A percentile compares a stretch with the other conserved stretches of the same genome.
Evolutionary conservation across 2,888 invertebrate species (phyloP).

Genomic region (Parelbella ahira): DNA sequence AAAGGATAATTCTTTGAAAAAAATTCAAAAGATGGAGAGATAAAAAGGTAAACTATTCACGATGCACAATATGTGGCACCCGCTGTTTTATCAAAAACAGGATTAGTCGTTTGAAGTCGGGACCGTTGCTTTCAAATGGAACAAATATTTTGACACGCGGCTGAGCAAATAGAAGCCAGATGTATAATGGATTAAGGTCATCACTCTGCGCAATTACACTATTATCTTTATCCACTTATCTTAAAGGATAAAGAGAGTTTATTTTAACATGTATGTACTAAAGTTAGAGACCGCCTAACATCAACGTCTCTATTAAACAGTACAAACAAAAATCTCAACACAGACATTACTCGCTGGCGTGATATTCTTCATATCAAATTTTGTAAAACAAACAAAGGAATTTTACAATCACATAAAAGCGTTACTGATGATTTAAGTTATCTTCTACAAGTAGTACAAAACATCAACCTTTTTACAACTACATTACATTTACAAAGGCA

Average conservation of each 20-base stretch:
- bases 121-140: slow-evolving; percentile 53
- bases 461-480: too few species aligned
- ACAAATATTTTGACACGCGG: slow-evolving; percentile 74
- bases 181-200: slow-evolving; percentile 55
- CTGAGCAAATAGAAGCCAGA: slow-evolving; percentile 56
- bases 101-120: slow-evolving; percentile 65
- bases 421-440: too few species aligned
- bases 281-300: too few species aligned
- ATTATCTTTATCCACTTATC: slow-evolving; percentile 39
- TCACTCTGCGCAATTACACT: slow-evolving; percentile 41
- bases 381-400: too few species aligned
- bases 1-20: slow-evolving; percentile 54
- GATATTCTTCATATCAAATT: too few species aligned
- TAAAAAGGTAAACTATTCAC: slow-evolving; percentile 68
- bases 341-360: too few species aligned
- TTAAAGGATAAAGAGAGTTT: slow-evolving; percentile 26
- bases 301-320: slow-evolving; percentile 25
- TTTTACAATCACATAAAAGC: too few species aligned
- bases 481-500: too few species aligned
- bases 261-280: too few species aligned
- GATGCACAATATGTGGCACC: slow-evolving; percentile 61
- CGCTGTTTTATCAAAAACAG: slow-evolving; percentile 76
- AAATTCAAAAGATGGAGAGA: slow-evolving; percentile 63
- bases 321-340: too few species aligned
- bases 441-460: too few species aligned